Conservation (phyloP, 1,140 invertebrate species). For the Drosophila obscura region DNA sequence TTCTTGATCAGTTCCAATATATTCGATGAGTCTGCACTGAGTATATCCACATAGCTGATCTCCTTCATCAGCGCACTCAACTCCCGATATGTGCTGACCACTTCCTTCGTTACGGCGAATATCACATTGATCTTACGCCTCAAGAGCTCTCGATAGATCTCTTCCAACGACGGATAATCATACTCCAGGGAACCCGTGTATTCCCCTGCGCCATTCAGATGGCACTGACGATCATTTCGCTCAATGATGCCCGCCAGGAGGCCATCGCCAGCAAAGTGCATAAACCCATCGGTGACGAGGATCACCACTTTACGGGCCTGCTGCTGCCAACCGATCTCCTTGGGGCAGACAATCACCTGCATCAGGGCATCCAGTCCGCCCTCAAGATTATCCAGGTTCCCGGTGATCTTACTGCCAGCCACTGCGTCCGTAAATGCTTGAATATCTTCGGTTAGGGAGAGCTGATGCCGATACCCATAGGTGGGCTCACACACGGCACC, state of each 20-base stretch:
- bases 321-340: constrained; percentile 87
- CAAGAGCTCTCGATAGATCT: constrained; percentile 85
- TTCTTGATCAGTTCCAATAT: constrained; percentile 86
- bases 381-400: constrained; percentile 98
- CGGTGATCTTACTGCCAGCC: constrained; percentile 90
- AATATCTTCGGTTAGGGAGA: constrained; percentile 87
- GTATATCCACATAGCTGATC: constrained; percentile 86
- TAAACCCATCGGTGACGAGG: constrained; percentile 86
- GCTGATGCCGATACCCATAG: constrained; percentile 89
- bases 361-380: constrained; percentile 99
- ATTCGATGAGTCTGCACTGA: constrained; percentile 86
- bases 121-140: constrained; percentile 87
- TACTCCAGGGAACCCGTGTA: constrained; percentile 85
- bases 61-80: constrained; percentile 85
- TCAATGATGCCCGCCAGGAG: constrained; percentile 84
- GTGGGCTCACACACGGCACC: constrained; percentile 86
- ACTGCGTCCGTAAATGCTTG: constrained; percentile 86
- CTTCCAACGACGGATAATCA: constrained; percentile 87
- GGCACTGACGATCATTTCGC: constrained; percentile 85
- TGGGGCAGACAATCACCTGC: constrained; percentile 95
- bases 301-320: constrained; percentile 87
- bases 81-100: constrained; percentile 85
- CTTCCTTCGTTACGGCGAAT: constrained; percentile 86
- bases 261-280: constrained; percentile 88
- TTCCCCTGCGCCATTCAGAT: constrained; percentile 85